These are phyloP conservation scores for Cybosia mesomella DNA, from an alignment of 2,888 invertebrate species.

Conservation along the genomic window DNA sequence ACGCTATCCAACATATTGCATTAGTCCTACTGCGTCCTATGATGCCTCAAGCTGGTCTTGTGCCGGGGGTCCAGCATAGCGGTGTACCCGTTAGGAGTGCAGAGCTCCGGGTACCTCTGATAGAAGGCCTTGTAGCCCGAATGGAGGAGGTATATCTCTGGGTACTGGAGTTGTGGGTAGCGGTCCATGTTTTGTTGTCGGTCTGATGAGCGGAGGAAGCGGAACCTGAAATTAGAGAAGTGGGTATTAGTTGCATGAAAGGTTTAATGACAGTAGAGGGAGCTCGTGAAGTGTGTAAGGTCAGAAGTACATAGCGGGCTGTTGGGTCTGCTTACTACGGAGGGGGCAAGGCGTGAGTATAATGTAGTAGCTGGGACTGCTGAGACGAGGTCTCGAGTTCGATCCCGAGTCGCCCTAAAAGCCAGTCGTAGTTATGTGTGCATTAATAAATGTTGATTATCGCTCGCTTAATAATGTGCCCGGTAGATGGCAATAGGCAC, in stretches of 20 bases:
- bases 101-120: slow-evolving; percentile 88
- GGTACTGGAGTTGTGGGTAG: slow-evolving; percentile 95
- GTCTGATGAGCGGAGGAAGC: slow-evolving; percentile 94
- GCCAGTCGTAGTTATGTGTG: no score
- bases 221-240: slow-evolving; percentile 85
- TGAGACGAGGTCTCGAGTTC: no score
- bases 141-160: slow-evolving; percentile 97
- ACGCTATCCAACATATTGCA: background rate
- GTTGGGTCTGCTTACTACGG: no score
- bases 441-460: no score
- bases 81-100: slow-evolving; percentile 91
- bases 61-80: slow-evolving; percentile 95
- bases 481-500: no score
- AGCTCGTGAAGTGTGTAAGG: no score
- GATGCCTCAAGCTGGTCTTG: slow-evolving; percentile 90
- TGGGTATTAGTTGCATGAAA: background rate
- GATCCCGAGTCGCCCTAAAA: no score
- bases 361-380: no score
- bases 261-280: no score
- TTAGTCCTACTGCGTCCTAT: slow-evolving; percentile 77
- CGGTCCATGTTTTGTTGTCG: slow-evolving; percentile 92
- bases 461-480: no score
- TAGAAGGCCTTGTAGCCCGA: slow-evolving; percentile 91
- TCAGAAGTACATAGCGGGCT: no score
- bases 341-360: no score